Percentiles rank a stretch among this genome's conserved stretches.
These are phyloP conservation scores for Watsonalla cultraria DNA, from an alignment of 2,888 invertebrate genomes.

Conservation along the genomic window DNA sequence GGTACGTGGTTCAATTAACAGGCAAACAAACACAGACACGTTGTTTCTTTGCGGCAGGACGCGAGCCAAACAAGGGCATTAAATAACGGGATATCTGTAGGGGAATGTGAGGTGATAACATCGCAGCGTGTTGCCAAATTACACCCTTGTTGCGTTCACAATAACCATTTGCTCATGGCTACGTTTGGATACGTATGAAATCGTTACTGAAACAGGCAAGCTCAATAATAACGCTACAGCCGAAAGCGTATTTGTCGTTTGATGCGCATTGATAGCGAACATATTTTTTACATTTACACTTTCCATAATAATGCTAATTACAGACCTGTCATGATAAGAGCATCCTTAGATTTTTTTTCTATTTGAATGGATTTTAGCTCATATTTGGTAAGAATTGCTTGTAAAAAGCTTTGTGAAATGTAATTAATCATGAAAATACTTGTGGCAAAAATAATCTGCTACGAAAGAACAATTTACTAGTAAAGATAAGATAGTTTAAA, in stretches of 20 bases:
- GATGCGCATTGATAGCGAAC: background rate
- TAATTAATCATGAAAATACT: slow-evolving; percentile 3
- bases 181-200: background rate
- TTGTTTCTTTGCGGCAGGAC: slow-evolving; percentile 40
- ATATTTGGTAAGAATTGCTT: no score
- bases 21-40: slow-evolving; percentile 32
- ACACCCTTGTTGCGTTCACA: slow-evolving; percentile 68
- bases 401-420: background rate
- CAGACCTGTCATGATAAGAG: no score
- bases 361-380: no score
- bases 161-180: slow-evolving; percentile 33
- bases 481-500: slow-evolving; percentile 51
- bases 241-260: background rate
- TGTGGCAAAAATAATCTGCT: slow-evolving; percentile 20
- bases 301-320: no score
- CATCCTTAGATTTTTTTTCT: no score
- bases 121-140: slow-evolving; percentile 70
- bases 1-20: slow-evolving; percentile 32
- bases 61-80: slow-evolving; percentile 64
- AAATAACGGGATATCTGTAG: slow-evolving; percentile 71
- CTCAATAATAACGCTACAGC: background rate
- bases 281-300: background rate
- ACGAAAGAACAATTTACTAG: slow-evolving; percentile 38
- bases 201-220: background rate
- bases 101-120: slow-evolving; percentile 64